Evolutionary conservation across 2,797 vertebrate genomes (phyloP).

Genomic region (Apogon hyalosoma): DNA sequence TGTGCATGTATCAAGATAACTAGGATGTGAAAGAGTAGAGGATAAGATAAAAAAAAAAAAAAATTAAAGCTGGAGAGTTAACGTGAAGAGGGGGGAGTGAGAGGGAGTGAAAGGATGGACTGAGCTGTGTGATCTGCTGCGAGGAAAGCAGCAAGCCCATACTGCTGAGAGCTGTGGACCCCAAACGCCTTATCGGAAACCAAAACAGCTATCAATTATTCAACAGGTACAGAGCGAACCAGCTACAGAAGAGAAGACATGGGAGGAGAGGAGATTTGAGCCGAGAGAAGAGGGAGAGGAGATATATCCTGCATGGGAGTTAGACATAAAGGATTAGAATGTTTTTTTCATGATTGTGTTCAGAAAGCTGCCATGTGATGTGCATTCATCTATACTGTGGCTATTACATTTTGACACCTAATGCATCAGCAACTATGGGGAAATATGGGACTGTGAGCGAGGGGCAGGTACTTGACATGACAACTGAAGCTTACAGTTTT

Average conservation of each 20-base stretch:
- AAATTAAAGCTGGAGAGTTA: not conserved
- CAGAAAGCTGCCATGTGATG: conserved; percentile 9
- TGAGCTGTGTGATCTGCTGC: conserved; percentile 56
- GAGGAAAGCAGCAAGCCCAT: conserved; percentile 62
- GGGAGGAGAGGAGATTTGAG: conserved; percentile 66
- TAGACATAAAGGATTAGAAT: conserved; percentile 44
- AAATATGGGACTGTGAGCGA: not conserved
- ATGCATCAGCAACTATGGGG: conserved; percentile 10
- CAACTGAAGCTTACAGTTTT: not conserved
- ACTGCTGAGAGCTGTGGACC: conserved; percentile 74
- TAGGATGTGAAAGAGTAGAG: conserved; percentile 28
- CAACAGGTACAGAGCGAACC: conserved; percentile 79
- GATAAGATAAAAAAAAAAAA: conserved; percentile 20
- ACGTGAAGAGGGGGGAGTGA: conserved; percentile 24
- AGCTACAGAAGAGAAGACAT: conserved; percentile 71
- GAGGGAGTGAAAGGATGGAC: conserved; percentile 46
- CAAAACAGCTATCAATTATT: conserved; percentile 86
- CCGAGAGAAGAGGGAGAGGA: conserved; percentile 32
- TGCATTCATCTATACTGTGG: conserved; percentile 19
- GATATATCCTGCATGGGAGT: conserved; percentile 49
- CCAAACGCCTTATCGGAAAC: conserved; percentile 79
- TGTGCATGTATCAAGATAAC: conserved; percentile 28
- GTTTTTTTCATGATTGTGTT: conserved; percentile 19
- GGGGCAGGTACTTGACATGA: not conserved
- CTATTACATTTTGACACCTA: conserved; percentile 19